A percentile compares a stretch with the other conserved stretches of the same genome.
These are phyloP conservation scores for Camptogramma bilineatum DNA, from an alignment of 2,888 invertebrate species.

Conservation along the genomic window DNA sequence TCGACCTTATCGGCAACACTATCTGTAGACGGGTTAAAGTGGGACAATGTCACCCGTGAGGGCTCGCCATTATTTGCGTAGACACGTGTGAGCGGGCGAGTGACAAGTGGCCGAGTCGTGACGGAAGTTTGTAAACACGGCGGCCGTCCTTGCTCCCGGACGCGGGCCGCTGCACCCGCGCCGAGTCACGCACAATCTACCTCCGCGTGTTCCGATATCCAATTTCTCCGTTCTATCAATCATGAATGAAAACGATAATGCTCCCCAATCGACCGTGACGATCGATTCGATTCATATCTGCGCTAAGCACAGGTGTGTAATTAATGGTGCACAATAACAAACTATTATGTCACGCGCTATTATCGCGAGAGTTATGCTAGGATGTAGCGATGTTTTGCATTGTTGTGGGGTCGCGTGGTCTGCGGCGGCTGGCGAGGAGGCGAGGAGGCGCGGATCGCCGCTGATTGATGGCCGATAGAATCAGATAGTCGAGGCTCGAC, in stretches of 20 bases:
- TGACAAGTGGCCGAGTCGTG: constrained; percentile 77
- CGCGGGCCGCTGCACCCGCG: constrained; percentile 58
- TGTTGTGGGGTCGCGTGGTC: constrained; percentile 22
- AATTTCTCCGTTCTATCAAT: constrained; percentile 64
- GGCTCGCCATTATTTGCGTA: constrained; percentile 83
- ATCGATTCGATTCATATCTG: constrained; percentile 63
- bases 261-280: constrained; percentile 65
- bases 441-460: constrained; percentile 40
- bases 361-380: constrained; percentile 48
- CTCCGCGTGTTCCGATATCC: constrained; percentile 56
- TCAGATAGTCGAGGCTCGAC: constrained; percentile 76
- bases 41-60: constrained; percentile 81
- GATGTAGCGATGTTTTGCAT: constrained; percentile 34
- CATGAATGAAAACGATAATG: constrained; percentile 73
- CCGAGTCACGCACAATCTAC: constrained; percentile 70
- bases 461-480: constrained; percentile 84
- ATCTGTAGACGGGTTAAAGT: constrained; percentile 75
- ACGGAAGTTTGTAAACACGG: constrained; percentile 82
- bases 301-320: constrained; percentile 61
- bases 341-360: constrained; percentile 54
- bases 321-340: constrained; percentile 57
- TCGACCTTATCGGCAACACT: constrained; percentile 69
- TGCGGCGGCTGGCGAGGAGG: constrained; percentile 28
- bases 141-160: constrained; percentile 77
- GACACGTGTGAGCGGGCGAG: constrained; percentile 74